Conservation (phyloP, 1,140 invertebrate genomes). For the Brachystomella parvula region DNA sequence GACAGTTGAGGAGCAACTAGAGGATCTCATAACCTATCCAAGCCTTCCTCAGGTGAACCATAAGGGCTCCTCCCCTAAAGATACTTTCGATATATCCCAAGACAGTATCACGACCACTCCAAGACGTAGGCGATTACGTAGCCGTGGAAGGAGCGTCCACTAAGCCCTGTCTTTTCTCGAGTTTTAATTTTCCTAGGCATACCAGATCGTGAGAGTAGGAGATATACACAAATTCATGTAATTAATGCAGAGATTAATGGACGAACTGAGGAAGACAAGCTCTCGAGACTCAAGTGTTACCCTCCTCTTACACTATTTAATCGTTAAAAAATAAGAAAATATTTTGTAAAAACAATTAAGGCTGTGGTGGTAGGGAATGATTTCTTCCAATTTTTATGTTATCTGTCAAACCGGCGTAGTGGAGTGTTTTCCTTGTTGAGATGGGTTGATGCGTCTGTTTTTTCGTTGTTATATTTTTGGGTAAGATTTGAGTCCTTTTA, state of each 20-base stretch:
- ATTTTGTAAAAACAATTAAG: not conserved
- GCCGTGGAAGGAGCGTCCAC: not conserved
- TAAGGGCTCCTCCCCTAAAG: not conserved
- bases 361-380: not conserved
- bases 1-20: conserved; percentile 16
- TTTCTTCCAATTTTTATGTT: not conserved
- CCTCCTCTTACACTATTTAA: not conserved
- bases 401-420: not conserved
- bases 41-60: conserved; percentile 23
- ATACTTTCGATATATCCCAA: too few relatives aligned
- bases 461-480: not conserved
- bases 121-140: too few relatives aligned
- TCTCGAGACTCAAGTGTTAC: too few relatives aligned
- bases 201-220: too few relatives aligned
- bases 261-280: too few relatives aligned
- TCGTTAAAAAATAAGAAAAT: not conserved
- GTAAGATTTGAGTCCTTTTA: not conserved
- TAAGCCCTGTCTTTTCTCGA: too few relatives aligned
- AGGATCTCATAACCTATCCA: conserved; percentile 36
- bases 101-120: too few relatives aligned
- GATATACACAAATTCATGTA: too few relatives aligned
- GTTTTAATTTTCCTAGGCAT: too few relatives aligned
- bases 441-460: not conserved
- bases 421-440: conserved; percentile 6
- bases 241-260: too few relatives aligned